Conservation (phyloP, 30 jellyfish, hydroid and myxozoan species). For the Clytia hemisphaerica region DNA sequence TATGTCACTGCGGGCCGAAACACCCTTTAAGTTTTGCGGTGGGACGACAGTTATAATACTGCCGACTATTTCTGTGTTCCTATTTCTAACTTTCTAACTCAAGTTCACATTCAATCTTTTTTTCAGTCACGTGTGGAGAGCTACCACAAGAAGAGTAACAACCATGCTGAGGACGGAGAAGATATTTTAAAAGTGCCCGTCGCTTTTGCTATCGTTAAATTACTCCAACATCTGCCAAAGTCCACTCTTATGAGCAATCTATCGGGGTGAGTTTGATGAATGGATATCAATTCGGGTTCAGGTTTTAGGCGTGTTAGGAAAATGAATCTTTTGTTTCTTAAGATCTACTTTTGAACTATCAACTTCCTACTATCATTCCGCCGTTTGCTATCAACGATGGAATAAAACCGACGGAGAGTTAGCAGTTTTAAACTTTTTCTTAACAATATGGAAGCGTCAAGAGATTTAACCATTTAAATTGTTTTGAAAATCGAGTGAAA, state of each 20-base stretch:
- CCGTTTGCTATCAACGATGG: too few species aligned
- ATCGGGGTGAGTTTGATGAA: conserved; percentile 56
- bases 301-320: too few species aligned
- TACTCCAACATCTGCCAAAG: conserved; percentile 75
- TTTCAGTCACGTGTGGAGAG: conserved; percentile 71
- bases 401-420: too few species aligned
- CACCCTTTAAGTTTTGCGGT: neutral
- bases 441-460: too few species aligned
- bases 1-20: too few species aligned
- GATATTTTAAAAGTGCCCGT: conserved; percentile 86
- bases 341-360: too few species aligned
- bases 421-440: too few species aligned
- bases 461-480: too few species aligned
- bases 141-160: conserved; percentile 56
- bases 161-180: conserved; percentile 67
- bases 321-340: too few species aligned
- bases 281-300: neutral
- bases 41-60: neutral
- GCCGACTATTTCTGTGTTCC: neutral
- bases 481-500: too few species aligned
- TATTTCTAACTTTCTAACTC: neutral
- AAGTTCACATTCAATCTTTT: neutral
- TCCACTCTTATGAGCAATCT: conserved; percentile 47
- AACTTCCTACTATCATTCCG: too few species aligned
- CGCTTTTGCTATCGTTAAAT: conserved; percentile 75